Conservation (phyloP, 2,797 vertebrate genomes). For the Cyclopterus lumpus region DNA sequence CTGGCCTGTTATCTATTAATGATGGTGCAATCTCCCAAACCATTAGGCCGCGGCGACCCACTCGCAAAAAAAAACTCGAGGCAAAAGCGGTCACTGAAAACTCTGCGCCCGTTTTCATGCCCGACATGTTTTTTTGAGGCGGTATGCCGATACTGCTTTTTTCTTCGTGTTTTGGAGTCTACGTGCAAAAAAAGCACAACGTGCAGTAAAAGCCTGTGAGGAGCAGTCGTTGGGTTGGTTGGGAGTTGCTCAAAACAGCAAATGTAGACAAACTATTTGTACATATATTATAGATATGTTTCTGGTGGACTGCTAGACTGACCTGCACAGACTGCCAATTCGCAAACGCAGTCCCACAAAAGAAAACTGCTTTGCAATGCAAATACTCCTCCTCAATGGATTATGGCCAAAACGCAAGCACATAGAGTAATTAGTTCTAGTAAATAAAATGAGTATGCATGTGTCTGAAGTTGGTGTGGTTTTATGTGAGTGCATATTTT, state of each 20-base stretch:
- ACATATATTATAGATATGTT: not conserved
- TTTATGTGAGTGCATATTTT: not conserved
- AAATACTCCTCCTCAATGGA: conserved; percentile 15
- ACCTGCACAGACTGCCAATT: conserved; percentile 17
- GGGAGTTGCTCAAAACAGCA: not conserved
- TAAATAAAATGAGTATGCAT: conserved; percentile 20
- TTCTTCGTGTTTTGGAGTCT: not conserved
- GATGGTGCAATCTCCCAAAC: conserved; percentile 50
- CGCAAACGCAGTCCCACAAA: not conserved
- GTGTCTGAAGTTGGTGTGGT: not conserved
- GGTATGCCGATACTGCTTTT: not conserved
- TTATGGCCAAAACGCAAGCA: not conserved
- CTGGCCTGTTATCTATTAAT: conserved; percentile 55
- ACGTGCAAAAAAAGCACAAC: not conserved
- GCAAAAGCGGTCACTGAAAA: conserved; percentile 26
- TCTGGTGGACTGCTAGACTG: not conserved
- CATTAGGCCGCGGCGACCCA: conserved; percentile 20
- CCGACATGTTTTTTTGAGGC: conserved; percentile 8
- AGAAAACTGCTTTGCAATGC: conserved; percentile 24
- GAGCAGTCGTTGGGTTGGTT: not conserved
- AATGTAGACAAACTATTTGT: too few species aligned
- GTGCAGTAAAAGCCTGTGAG: not conserved
- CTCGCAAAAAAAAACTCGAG: conserved; percentile 34
- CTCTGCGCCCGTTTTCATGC: not conserved
- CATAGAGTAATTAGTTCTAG: conserved; percentile 20